Evolutionary conservation across 2,888 invertebrate species (phyloP).

Genomic region (Oligia latruncula): DNA sequence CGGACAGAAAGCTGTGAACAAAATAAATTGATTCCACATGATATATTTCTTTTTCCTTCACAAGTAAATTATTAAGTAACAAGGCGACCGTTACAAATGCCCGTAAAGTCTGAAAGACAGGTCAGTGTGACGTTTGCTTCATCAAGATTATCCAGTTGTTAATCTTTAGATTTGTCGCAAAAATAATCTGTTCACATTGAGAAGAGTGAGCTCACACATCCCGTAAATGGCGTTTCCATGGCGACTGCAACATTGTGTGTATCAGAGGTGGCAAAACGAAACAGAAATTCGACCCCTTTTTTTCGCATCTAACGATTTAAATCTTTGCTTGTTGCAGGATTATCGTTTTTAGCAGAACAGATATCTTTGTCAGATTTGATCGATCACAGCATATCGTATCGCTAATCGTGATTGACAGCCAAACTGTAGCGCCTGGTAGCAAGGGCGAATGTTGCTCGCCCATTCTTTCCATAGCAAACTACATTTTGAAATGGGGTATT

Average conservation of each 20-base stretch:
- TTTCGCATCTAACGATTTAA: not conserved
- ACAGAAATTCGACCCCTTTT: not conserved
- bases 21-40: slow-evolving; percentile 52
- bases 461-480: not conserved
- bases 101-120: not conserved
- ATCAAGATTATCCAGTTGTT: not conserved
- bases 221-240: not conserved
- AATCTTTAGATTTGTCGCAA: not conserved
- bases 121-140: not conserved
- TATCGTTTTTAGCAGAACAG: not conserved
- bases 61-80: not conserved
- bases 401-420: not conserved
- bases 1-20: slow-evolving; percentile 53
- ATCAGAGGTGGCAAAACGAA: not conserved
- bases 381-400: not conserved
- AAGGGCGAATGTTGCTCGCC: too few species aligned
- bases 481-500: not conserved
- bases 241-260: not conserved
- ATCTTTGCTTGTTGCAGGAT: not conserved
- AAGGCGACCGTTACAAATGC: not conserved
- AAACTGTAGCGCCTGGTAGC: not conserved
- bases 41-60: not conserved
- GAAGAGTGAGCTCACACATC: not conserved
- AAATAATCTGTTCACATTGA: not conserved
- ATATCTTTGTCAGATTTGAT: not conserved